phyloP scores from a whole-genome alignment of 2,113 vertebrate species.

The human region DNA sequence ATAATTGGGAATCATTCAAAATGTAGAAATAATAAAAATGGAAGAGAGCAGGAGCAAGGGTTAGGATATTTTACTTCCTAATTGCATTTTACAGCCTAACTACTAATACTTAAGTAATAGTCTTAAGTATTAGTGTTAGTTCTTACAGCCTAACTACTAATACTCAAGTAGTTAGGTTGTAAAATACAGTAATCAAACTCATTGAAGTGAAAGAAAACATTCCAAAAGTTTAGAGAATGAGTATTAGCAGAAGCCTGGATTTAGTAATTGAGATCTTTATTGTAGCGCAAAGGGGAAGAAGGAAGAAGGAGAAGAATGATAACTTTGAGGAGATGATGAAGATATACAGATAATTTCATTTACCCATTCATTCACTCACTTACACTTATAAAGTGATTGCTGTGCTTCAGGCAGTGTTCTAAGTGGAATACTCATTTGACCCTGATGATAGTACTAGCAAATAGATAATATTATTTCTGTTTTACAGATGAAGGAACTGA shows the following conservation, averaged over 20 bases:
- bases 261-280: not conserved
- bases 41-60: not conserved
- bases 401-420: not conserved
- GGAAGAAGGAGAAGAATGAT: not conserved
- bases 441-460: not conserved
- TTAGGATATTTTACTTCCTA: not conserved
- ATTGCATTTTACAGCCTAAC: too few relatives aligned
- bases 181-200: not conserved
- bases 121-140: too few relatives aligned
- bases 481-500: not conserved
- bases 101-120: too few relatives aligned
- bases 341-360: not conserved
- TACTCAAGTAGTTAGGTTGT: not conserved
- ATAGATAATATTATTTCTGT: not conserved
- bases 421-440: not conserved
- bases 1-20: not conserved
- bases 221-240: not conserved
- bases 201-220: not conserved
- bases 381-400: not conserved
- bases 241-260: not conserved
- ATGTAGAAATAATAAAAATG: not conserved
- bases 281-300: not conserved
- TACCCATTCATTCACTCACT: not conserved
- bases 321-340: not conserved
- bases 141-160: too few relatives aligned